These are phyloP conservation scores for Rhinogobius similis DNA, from an alignment of 2,113 vertebrate species.

Conservation along the genomic window DNA sequence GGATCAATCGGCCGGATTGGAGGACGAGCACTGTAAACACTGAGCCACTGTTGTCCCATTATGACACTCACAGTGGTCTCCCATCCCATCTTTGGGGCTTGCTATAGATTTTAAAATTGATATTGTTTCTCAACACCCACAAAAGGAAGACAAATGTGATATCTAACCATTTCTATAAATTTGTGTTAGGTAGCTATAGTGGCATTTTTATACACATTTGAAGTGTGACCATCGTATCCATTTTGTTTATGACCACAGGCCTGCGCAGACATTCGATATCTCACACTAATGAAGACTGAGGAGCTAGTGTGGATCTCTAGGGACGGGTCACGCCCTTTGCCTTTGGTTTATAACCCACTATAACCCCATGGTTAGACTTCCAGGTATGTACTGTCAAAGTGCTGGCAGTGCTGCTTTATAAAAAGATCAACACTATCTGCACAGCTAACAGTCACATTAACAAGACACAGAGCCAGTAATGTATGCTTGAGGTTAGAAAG, in stretches of 20 bases:
- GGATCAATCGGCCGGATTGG: too few species aligned
- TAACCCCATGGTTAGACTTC: background rate
- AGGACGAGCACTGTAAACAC: too few species aligned
- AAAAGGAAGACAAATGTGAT: too few species aligned
- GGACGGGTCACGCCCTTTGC: background rate
- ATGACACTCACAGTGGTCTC: too few species aligned
- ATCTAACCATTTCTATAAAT: too few species aligned
- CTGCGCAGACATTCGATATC: slow-evolving; percentile 8
- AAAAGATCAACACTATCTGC: slow-evolving; percentile 66
- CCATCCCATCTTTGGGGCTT: too few species aligned
- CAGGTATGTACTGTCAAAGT: slow-evolving; percentile 49
- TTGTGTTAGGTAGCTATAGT: too few species aligned
- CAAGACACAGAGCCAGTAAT: background rate
- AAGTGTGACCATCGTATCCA: background rate
- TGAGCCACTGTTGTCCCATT: too few species aligned
- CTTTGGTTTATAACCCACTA: background rate
- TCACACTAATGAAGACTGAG: background rate
- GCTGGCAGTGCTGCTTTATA: slow-evolving; percentile 70
- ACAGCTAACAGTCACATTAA: slow-evolving; percentile 2
- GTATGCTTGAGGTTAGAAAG: background rate
- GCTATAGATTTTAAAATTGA: too few species aligned
- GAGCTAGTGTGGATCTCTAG: background rate
- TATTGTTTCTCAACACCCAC: too few species aligned
- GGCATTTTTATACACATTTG: too few species aligned
- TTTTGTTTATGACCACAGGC: background rate